Percentiles rank a stretch among this genome's conserved stretches.
phyloP scores from a whole-genome alignment of 2,797 vertebrate genomes.

The Premnoplex brunnescens region DNA sequence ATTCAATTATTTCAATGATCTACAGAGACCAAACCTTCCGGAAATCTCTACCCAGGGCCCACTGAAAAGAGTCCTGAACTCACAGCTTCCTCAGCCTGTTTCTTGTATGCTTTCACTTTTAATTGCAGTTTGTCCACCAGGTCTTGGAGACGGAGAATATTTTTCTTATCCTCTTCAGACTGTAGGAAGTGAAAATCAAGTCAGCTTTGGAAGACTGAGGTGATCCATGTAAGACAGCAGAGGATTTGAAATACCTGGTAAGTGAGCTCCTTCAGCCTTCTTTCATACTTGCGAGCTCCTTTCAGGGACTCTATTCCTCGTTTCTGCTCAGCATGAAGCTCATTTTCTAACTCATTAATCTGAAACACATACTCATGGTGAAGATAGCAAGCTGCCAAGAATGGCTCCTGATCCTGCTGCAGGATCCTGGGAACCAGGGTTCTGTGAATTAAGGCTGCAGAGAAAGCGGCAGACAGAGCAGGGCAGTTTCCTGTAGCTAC shows the following conservation, averaged over 20 bases:
- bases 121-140: slow-evolving; percentile 92
- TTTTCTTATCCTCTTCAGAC: slow-evolving; percentile 93
- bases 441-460: not conserved
- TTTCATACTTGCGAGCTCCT: slow-evolving; percentile 82
- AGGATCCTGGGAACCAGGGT: not conserved
- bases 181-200: slow-evolving; percentile 38
- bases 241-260: slow-evolving; percentile 79
- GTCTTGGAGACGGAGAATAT: slow-evolving; percentile 85
- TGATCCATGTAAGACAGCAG: fast-evolving
- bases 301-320: slow-evolving; percentile 79
- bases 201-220: not conserved
- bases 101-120: slow-evolving; percentile 93
- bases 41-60: not conserved
- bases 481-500: not conserved
- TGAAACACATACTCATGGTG: not conserved
- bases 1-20: not conserved
- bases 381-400: not conserved
- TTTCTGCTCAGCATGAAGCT: slow-evolving; percentile 84
- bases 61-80: slow-evolving; percentile 61
- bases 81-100: slow-evolving; percentile 88
- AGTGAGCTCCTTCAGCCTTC: slow-evolving; percentile 83
- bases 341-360: slow-evolving; percentile 83
- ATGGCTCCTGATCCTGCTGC: not conserved
- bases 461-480: not conserved
- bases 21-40: not conserved